A percentile compares a stretch with the other conserved stretches of the same genome.
phyloP scores from a whole-genome alignment of 2,797 vertebrate species.

The Centroberyx gerrardi region DNA sequence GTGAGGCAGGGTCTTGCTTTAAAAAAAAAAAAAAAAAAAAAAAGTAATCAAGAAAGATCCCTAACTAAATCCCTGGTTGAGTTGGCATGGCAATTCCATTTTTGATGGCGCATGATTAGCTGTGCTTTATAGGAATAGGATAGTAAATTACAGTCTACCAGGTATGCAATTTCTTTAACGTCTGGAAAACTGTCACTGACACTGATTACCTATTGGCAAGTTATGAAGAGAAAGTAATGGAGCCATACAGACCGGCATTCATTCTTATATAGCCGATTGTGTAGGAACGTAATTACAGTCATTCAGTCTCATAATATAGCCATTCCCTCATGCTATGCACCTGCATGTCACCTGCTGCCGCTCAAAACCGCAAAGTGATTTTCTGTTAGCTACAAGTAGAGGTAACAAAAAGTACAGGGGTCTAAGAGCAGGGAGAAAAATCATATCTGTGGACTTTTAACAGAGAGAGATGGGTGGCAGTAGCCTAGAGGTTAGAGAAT shows the following conservation, averaged over 20 bases:
- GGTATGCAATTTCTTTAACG: background rate
- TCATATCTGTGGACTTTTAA: background rate
- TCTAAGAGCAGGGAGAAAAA: background rate
- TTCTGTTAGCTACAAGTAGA: background rate
- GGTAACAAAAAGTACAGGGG: background rate
- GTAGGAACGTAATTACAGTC: constrained; percentile 20
- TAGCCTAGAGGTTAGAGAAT: too few species aligned
- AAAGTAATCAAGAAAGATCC: too few species aligned
- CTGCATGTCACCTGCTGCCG: background rate
- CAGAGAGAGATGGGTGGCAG: background rate
- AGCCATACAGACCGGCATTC: constrained; percentile 6
- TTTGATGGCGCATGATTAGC: background rate
- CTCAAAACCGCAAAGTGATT: too few species aligned
- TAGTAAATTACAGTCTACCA: too few species aligned
- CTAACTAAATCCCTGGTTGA: too few species aligned
- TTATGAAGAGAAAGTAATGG: background rate
- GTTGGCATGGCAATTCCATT: background rate
- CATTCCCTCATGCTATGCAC: background rate
- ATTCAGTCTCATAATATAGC: background rate
- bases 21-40: too few species aligned
- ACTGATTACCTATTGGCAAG: background rate
- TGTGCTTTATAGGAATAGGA: background rate
- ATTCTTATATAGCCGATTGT: background rate
- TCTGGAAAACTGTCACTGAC: background rate
- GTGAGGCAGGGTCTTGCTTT: too few species aligned